Evolutionary conservation across 2,113 vertebrate genomes (phyloP), one percentile per base, ranked within the genome.

Genomic region (Oreochromis tanganicae): DNA sequence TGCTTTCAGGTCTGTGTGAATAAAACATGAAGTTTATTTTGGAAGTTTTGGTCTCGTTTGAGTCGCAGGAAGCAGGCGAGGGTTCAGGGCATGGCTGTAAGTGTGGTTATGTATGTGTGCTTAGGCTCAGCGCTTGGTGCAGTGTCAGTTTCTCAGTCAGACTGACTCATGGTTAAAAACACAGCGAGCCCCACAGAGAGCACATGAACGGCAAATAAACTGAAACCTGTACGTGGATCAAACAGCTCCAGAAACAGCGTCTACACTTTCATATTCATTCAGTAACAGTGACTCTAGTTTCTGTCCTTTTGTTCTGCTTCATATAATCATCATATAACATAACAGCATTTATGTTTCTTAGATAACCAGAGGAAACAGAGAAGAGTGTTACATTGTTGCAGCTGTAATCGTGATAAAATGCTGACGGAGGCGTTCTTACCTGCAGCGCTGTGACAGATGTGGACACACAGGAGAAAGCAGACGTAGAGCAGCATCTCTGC

Each of bases 21-120:
- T 32, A 32, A 61, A 61, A 61, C 57, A 55, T 21, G 52, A 61
- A 61, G 27, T 17, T 61, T 61, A 32, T 17, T 61, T 17, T 29
- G 55, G 24, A 57, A 5, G 55, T 57, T 29, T 57, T 61, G 14
- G 3, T 17, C 27, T 17, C 5, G 1, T 61, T 61, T 61, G 57
- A 32, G 27, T 61, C 27, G 14, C 57, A n/a, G 29, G 0, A 63
- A 9, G 59, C 9, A 1, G n/a, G 17, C 5, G 59, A 63, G 32
- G 59, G 59, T 63, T n/a, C 29, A 12, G 59, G 17, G 0, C 59
- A 0, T 32, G 0, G 17, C 32, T 3, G 17, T 2, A 0, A 36
- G 32, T 7, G 59, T 12, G 9, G 32, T 36, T 36, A 9, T 32
- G 1, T 16, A 10, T 55, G n/a, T 6, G 55, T 59, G 56, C 1